phyloP scores from a whole-genome alignment of 2,797 vertebrate species.

The Trachops cirrhosus region DNA sequence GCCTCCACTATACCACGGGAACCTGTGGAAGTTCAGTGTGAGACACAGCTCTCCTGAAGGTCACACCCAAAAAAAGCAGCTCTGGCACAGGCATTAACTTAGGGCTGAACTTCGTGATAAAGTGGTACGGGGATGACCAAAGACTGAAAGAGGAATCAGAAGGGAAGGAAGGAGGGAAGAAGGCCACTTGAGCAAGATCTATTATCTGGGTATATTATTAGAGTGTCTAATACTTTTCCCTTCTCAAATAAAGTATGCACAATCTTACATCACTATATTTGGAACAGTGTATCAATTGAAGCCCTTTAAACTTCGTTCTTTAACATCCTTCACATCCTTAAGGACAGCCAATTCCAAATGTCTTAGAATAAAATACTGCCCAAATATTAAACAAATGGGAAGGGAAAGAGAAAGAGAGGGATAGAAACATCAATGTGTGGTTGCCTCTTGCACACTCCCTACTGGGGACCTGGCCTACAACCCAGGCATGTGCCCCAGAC shows the following conservation, averaged over 20 bases:
- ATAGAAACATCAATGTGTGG: no score
- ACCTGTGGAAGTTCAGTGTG: not conserved
- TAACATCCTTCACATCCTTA: not conserved
- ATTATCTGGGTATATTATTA: not conserved
- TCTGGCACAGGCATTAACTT: not conserved
- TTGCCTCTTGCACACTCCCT: no score
- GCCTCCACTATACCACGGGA: not conserved
- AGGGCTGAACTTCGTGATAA: not conserved
- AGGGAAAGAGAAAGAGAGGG: no score
- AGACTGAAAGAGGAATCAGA: not conserved
- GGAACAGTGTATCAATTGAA: not conserved
- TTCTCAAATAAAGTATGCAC: not conserved
- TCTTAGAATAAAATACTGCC: conserved; percentile 11
- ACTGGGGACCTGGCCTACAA: no score
- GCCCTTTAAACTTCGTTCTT: not conserved
- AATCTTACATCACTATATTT: not conserved
- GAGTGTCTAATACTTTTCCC: not conserved
- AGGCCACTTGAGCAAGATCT: not conserved
- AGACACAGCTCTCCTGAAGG: no score
- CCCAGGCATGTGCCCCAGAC: no score
- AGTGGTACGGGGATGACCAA: not conserved
- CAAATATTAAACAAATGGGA: not conserved
- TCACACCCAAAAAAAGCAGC: not conserved
- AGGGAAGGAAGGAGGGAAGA: not conserved
- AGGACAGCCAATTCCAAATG: not conserved